These are phyloP conservation scores for Struthidea cinerea DNA, from an alignment of 2,113 vertebrate genomes.

Conservation along the genomic window DNA sequence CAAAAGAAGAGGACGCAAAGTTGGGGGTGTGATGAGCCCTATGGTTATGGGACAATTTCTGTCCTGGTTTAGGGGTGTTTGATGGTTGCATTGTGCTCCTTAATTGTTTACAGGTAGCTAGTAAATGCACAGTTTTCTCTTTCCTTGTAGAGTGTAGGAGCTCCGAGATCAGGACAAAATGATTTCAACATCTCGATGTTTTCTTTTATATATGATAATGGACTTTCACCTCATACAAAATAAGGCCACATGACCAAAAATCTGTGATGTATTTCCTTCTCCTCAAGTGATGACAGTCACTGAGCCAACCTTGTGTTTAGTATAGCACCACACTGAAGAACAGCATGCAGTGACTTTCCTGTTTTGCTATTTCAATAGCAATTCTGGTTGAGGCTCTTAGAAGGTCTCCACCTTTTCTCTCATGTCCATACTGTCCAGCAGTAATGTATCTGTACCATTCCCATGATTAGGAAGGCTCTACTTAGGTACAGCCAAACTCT, in stretches of 20 bases:
- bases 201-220: background rate
- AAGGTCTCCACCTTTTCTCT: background rate
- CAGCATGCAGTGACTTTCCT: background rate
- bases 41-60: background rate
- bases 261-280: background rate
- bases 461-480: background rate
- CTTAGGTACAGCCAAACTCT: background rate
- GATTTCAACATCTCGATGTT: background rate
- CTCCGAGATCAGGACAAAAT: background rate
- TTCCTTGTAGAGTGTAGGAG: background rate
- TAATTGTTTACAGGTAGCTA: background rate
- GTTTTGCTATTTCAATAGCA: background rate
- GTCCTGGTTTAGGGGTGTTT: background rate
- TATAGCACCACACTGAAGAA: background rate
- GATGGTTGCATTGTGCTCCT: background rate
- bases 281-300: background rate
- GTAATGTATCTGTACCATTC: accelerated
- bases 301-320: background rate
- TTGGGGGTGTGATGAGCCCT: background rate
- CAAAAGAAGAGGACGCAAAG: background rate
- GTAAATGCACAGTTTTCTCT: background rate
- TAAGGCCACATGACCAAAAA: background rate
- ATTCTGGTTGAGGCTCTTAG: background rate
- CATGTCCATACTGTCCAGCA: background rate
- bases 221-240: background rate